These are phyloP conservation scores for Macaca fascicularis DNA, from an alignment of 2,113 vertebrate genomes.

Conservation along the genomic window DNA sequence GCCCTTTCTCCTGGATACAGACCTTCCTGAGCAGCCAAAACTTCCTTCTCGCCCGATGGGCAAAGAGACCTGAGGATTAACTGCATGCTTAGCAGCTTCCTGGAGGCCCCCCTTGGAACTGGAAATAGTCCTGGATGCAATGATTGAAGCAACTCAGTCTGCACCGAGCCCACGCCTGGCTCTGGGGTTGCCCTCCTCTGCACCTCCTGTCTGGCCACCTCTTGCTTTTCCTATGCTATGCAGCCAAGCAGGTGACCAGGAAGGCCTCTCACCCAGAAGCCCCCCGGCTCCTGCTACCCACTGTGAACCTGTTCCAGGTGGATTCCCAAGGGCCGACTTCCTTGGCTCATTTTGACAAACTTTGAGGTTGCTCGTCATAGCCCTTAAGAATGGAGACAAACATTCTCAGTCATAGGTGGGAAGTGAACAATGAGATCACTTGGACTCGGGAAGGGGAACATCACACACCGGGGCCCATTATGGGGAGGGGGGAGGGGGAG, in stretches of 20 bases:
- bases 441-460: no score
- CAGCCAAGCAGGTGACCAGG: neutral
- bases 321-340: neutral
- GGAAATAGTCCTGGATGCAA: no score
- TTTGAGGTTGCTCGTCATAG: neutral
- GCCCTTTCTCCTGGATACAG: neutral
- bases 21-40: neutral
- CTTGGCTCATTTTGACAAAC: neutral
- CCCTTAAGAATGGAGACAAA: neutral
- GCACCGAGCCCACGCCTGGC: no score
- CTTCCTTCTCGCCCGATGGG: neutral
- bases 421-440: no score
- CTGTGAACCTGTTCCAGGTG: neutral
- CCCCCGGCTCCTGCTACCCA: neutral
- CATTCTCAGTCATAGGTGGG: no score
- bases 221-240: no score
- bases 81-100: neutral
- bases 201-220: neutral
- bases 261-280: neutral
- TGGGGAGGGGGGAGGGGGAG: no score
- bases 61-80: neutral
- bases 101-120: neutral
- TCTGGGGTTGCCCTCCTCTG: neutral
- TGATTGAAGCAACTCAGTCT: rapidly evolving
- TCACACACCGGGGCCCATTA: no score